A percentile compares a stretch with the other conserved stretches of the same genome.
Conservation (phyloP, 1,140 invertebrate species). For the Homarus americanus region DNA sequence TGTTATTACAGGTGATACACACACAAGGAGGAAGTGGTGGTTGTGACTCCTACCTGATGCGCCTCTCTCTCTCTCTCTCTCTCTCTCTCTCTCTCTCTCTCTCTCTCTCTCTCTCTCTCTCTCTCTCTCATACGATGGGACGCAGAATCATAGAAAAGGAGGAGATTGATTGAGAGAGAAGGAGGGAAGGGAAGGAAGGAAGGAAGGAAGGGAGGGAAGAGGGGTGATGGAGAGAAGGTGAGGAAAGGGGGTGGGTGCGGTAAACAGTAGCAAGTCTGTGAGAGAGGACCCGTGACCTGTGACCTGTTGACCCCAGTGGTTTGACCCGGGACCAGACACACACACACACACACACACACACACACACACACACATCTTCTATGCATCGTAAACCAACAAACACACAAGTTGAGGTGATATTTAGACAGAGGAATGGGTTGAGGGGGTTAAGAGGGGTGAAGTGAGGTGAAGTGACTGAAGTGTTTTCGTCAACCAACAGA, state of each 20-base stretch:
- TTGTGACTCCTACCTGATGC: no score
- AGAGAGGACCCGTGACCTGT: background rate
- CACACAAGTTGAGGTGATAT: no score
- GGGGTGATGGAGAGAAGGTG: background rate
- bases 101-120: background rate
- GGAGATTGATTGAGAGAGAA: background rate
- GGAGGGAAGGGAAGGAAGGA: background rate
- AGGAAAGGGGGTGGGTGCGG: background rate
- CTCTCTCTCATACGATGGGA: constrained; percentile 14
- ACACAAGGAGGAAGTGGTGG: no score
- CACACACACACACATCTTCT: background rate
- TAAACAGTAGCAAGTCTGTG: background rate
- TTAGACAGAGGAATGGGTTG: no score
- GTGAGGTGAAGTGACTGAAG: no score
- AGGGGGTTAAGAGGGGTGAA: no score
- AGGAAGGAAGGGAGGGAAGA: background rate
- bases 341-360: constrained; percentile 22
- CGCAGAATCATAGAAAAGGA: no score
- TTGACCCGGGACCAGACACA: background rate
- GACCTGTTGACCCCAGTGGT: background rate
- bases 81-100: constrained; percentile 9
- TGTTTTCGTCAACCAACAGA: no score
- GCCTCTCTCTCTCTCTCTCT: background rate
- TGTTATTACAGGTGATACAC: no score
- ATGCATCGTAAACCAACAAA: no score